A percentile compares a stretch with the other conserved stretches of the same genome.
Evolutionary conservation across 2,888 invertebrate species (phyloP).

Genomic region (Caenorhabditis becei): DNA sequence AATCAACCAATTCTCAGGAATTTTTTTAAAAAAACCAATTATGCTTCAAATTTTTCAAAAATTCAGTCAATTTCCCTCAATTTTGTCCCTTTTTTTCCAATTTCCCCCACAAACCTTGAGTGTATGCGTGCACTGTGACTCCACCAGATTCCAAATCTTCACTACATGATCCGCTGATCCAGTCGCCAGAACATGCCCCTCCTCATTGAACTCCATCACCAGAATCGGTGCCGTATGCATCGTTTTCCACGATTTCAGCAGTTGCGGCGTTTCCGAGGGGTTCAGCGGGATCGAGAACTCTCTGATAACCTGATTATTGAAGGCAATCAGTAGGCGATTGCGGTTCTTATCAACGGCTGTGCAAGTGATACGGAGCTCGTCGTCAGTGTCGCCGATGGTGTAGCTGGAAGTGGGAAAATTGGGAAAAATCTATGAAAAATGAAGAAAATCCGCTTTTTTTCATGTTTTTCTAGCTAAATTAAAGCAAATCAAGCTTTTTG

Average conservation of each 20-base stretch:
- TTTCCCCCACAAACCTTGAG: no score
- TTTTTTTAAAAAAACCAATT: no score
- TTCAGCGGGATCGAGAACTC: constrained; percentile 63
- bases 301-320: constrained; percentile 68
- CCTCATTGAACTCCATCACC: constrained; percentile 66
- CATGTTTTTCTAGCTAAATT: no score
- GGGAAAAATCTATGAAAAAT: constrained; percentile 6
- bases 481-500: no score
- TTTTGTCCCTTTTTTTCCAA: no score
- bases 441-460: constrained; percentile 11
- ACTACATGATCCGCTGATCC: constrained; percentile 72
- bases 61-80: no score
- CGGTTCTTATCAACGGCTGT: constrained; percentile 68
- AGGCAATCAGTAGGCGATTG: constrained; percentile 73
- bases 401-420: no score
- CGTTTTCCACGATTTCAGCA: constrained; percentile 71
- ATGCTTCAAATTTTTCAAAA: no score
- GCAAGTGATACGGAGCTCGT: constrained; percentile 72
- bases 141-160: constrained; percentile 72
- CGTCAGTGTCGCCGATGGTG: constrained; percentile 74
- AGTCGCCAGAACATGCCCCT: constrained; percentile 65
- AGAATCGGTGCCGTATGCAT: constrained; percentile 76
- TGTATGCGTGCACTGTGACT: constrained; percentile 73
- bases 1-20: no score
- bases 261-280: constrained; percentile 33